phyloP scores from a whole-genome alignment of 2,888 invertebrate genomes.

The Margaritifera margaritifera region DNA sequence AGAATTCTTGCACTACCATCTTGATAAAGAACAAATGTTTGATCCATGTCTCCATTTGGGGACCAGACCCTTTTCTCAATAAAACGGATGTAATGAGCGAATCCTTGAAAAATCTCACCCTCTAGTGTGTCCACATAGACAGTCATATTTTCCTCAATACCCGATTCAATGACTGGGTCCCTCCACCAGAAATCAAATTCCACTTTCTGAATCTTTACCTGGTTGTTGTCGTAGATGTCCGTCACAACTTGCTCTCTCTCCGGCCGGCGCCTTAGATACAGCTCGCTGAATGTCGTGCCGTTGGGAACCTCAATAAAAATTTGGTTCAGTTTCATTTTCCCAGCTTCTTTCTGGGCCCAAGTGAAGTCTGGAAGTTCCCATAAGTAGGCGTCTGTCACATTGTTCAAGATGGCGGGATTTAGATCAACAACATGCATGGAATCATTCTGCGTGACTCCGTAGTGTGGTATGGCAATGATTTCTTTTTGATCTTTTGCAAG shows the following conservation, averaged over 20 bases:
- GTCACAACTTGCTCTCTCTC: conserved; percentile 6
- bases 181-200: conserved; percentile 30
- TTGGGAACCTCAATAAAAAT: conserved; percentile 15
- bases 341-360: conserved; percentile 17
- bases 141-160: conserved; percentile 23
- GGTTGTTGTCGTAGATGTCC: conserved; percentile 18
- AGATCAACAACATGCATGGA: conserved; percentile 4
- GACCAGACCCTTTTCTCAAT: conserved; percentile 27
- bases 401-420: conserved; percentile 1
- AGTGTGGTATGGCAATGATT: conserved; percentile 1
- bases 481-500: not conserved
- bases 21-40: conserved; percentile 33
- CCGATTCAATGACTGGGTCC: conserved; percentile 18
- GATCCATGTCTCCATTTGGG: conserved; percentile 28
- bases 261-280: conserved; percentile 16
- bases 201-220: conserved; percentile 19
- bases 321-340: conserved; percentile 10
- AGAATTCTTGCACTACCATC: conserved; percentile 34
- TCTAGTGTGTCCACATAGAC: conserved; percentile 22
- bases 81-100: conserved; percentile 22
- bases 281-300: conserved; percentile 8
- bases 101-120: conserved; percentile 22
- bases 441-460: conserved; percentile 8
- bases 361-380: conserved; percentile 25
- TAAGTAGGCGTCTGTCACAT: not conserved